Percentiles rank a stretch among this genome's conserved stretches.
These are phyloP conservation scores for Drosophila ohnishii DNA, from an alignment of 1,140 invertebrate species.

Conservation along the genomic window DNA sequence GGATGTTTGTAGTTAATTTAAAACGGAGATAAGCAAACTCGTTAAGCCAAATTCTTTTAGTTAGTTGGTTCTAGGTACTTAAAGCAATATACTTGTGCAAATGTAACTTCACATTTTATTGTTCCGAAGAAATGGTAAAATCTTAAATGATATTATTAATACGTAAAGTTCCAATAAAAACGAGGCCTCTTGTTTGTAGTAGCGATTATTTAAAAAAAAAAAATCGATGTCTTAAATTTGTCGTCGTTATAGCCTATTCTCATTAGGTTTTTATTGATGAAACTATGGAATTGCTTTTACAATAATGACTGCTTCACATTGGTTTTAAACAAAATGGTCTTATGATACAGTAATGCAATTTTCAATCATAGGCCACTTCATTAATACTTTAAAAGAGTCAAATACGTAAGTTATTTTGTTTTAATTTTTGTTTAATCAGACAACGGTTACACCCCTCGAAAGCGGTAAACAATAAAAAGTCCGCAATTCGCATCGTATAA, in stretches of 20 bases:
- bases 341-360: too few relatives aligned
- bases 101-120: slow-evolving; percentile 4
- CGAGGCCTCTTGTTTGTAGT: slow-evolving; percentile 22
- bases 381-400: too few relatives aligned
- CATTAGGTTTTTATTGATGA: neutral
- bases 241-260: neutral
- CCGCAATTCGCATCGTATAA: too few relatives aligned
- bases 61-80: neutral
- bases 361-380: too few relatives aligned
- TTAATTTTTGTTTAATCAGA: too few relatives aligned
- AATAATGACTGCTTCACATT: too few relatives aligned
- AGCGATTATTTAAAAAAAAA: neutral
- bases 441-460: too few relatives aligned
- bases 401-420: too few relatives aligned
- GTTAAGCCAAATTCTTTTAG: neutral
- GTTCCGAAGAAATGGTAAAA: neutral
- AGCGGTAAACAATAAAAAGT: too few relatives aligned
- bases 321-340: too few relatives aligned
- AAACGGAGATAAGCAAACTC: neutral
- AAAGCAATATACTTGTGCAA: neutral
- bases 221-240: slow-evolving; percentile 7
- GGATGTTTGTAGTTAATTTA: neutral
- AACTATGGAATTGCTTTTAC: too few relatives aligned
- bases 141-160: slow-evolving; percentile 14
- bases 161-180: slow-evolving; percentile 32